A percentile compares a stretch with the other conserved stretches of the same genome.
Conservation (phyloP, 2,888 invertebrate genomes). For the Taphrorychus bicolor region DNA sequence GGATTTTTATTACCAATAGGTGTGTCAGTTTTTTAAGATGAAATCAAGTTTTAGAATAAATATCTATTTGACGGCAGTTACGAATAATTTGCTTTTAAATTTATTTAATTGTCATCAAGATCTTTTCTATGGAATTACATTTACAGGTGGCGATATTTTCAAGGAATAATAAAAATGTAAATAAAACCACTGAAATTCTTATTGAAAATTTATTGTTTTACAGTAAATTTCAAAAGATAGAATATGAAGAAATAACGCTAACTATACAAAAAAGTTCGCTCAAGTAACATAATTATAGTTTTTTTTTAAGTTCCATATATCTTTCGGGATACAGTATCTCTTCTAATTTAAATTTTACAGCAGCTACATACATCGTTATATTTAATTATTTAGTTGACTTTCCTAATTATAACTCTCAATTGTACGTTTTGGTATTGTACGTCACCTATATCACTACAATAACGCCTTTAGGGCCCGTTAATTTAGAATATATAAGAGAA, state of each 20-base stretch:
- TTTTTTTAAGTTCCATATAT: constrained; percentile 3
- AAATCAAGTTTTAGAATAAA: too few relatives aligned
- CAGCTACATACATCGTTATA: constrained; percentile 19
- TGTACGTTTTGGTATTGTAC: constrained; percentile 11
- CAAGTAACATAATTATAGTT: constrained; percentile 12
- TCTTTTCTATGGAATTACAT: not conserved
- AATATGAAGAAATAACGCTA: constrained; percentile 43
- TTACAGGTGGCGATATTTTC: not conserved
- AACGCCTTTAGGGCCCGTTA: constrained; percentile 24
- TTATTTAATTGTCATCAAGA: too few relatives aligned
- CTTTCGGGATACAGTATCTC: constrained; percentile 17
- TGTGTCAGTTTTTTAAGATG: too few relatives aligned
- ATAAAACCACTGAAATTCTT: constrained; percentile 26
- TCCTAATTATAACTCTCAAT: constrained; percentile 27
- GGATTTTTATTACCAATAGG: not conserved
- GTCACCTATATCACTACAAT: constrained; percentile 15
- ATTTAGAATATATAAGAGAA: constrained; percentile 37
- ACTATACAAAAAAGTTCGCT: constrained; percentile 42
- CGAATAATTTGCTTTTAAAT: too few relatives aligned
- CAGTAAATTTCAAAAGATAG: constrained; percentile 43
- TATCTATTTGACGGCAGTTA: too few relatives aligned
- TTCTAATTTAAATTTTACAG: constrained; percentile 11
- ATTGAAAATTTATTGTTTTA: constrained; percentile 45
- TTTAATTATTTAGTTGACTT: constrained; percentile 24
- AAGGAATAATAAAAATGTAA: too few relatives aligned